phyloP scores from a whole-genome alignment of 2,888 invertebrate genomes.

The Tolmerus cingulatus region DNA sequence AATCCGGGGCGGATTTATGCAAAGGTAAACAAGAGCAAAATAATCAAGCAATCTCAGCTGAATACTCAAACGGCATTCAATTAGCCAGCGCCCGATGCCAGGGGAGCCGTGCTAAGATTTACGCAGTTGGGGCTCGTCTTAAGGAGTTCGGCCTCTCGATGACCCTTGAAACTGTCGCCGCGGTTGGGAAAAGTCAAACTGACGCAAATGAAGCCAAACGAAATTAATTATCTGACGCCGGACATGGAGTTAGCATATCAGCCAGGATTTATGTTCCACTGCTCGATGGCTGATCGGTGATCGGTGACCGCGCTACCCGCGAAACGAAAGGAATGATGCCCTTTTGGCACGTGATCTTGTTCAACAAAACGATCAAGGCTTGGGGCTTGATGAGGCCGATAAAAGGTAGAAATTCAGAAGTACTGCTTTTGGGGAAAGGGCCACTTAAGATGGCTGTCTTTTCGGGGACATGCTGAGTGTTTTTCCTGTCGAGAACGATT shows the following conservation, averaged over 20 bases:
- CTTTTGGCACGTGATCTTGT: slow-evolving; percentile 16
- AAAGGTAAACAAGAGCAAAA: neutral
- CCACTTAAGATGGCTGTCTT: neutral
- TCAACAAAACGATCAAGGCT: neutral
- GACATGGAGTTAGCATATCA: slow-evolving; percentile 27
- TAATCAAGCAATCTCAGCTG: neutral
- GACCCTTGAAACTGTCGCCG: neutral
- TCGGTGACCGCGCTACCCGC: neutral
- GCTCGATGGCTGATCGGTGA: neutral
- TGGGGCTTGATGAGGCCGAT: neutral
- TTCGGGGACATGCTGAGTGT: neutral
- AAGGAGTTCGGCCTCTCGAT: neutral
- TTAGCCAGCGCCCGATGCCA: neutral
- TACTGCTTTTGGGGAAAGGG: neutral
- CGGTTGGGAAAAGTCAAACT: neutral
- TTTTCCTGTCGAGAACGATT: neutral
- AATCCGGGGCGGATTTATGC: neutral
- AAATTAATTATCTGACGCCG: slow-evolving; percentile 34
- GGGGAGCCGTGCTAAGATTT: neutral
- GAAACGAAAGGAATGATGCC: neutral
- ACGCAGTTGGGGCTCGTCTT: neutral
- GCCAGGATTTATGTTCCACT: neutral
- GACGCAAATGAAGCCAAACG: slow-evolving; percentile 30
- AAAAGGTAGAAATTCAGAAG: neutral
- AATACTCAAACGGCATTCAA: neutral